A percentile compares a stretch with the other conserved stretches of the same genome.
phyloP scores from a whole-genome alignment of 2,888 invertebrate genomes.

The Netelia melanura region DNA sequence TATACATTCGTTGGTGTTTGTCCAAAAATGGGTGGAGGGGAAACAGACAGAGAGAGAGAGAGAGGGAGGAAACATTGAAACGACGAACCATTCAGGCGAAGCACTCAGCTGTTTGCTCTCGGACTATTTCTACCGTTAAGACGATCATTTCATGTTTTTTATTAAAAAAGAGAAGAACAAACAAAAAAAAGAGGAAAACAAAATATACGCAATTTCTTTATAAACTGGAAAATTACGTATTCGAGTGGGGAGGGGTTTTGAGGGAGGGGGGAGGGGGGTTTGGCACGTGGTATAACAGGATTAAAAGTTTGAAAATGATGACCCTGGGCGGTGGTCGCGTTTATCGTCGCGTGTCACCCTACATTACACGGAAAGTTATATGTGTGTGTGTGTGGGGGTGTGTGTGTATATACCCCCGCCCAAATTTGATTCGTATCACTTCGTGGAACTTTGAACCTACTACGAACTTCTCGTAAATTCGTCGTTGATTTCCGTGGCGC shows the following conservation, averaged over 20 bases:
- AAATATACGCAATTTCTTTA: neutral
- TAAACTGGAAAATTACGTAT: constrained; percentile 22
- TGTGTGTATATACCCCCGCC: constrained; percentile 12
- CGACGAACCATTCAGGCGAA: constrained; percentile 38
- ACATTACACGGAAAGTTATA: neutral
- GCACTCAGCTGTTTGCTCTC: constrained; percentile 34
- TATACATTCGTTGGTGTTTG: constrained; percentile 47
- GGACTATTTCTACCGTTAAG: constrained; percentile 33
- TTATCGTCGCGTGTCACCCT: constrained; percentile 25
- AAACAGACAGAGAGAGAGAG: neutral
- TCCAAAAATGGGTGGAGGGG: constrained; percentile 16
- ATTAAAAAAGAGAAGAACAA: too few species aligned
- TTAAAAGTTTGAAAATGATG: constrained; percentile 31
- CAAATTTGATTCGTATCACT: constrained; percentile 27
- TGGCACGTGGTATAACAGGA: constrained; percentile 8
- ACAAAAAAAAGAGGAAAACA: too few species aligned
- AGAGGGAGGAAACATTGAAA: constrained; percentile 13
- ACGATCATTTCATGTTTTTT: neutral
- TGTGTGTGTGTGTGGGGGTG: neutral
- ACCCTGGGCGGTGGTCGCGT: constrained; percentile 8
- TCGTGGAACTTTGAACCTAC: neutral
- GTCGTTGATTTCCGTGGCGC: neutral
- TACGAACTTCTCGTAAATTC: neutral
- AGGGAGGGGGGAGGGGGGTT: too few species aligned
- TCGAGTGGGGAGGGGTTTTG: too few species aligned